Conservation (phyloP, 2,797 vertebrate genomes). For the Paedocypris micromegethes region DNA sequence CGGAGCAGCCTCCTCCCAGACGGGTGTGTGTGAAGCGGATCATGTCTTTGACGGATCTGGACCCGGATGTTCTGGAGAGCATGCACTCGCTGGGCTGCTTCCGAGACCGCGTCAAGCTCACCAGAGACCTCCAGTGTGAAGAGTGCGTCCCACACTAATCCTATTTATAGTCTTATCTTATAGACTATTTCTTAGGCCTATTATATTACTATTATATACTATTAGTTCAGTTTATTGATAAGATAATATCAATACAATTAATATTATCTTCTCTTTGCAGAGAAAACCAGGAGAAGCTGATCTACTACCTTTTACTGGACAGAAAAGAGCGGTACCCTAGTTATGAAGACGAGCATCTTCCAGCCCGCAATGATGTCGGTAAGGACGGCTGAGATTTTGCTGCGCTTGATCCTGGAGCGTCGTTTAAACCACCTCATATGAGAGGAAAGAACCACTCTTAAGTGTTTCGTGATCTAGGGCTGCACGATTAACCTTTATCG, state of each 20-base stretch:
- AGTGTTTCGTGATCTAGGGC: too few species aligned
- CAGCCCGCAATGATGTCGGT: slow-evolving; percentile 80
- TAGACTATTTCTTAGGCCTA: too few species aligned
- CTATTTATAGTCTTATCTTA: too few species aligned
- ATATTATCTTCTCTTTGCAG: slow-evolving; percentile 53
- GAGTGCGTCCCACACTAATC: slow-evolving; percentile 69
- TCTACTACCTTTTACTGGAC: slow-evolving; percentile 88
- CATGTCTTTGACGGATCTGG: slow-evolving; percentile 79
- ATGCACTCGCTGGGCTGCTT: slow-evolving; percentile 91
- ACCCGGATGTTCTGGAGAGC: slow-evolving; percentile 87
- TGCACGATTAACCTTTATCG: too few species aligned
- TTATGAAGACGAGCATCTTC: slow-evolving; percentile 87
- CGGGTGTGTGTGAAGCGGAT: slow-evolving; percentile 81
- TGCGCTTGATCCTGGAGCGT: neutral
- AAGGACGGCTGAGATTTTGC: slow-evolving; percentile 16
- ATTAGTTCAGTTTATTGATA: too few species aligned
- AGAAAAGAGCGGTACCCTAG: slow-evolving; percentile 89
- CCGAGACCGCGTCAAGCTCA: slow-evolving; percentile 81
- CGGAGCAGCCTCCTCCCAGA: slow-evolving; percentile 80
- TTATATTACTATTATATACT: too few species aligned
- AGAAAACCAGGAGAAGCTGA: slow-evolving; percentile 94
- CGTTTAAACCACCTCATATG: too few species aligned
- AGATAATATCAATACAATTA: neutral
- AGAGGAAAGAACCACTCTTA: too few species aligned
- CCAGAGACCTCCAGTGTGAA: slow-evolving; percentile 82